Conservation (phyloP, 2,888 invertebrate genomes). For the Macroteleia sp. region DNA sequence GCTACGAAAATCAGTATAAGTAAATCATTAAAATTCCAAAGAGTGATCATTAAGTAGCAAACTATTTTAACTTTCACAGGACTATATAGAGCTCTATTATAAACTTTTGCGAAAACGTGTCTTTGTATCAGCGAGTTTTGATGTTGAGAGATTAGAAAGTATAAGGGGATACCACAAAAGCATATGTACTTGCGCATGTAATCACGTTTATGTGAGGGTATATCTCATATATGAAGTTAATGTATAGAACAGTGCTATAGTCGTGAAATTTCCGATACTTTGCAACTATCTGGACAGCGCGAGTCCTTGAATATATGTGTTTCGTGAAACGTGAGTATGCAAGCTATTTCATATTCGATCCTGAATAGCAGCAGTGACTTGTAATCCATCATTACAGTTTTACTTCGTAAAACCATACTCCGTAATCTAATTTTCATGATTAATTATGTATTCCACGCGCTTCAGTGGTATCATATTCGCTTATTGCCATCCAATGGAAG, state of each 20-base stretch:
- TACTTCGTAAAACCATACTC: slow-evolving; percentile 27
- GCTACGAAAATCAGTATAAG: no score
- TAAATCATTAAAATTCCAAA: slow-evolving; percentile 35
- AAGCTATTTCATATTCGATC: slow-evolving; percentile 53
- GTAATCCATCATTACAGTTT: slow-evolving; percentile 58
- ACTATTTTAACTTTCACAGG: slow-evolving; percentile 23
- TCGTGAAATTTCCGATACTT: slow-evolving; percentile 55
- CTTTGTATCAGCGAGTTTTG: slow-evolving; percentile 38
- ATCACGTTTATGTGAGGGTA: slow-evolving; percentile 36
- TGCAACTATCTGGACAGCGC: slow-evolving; percentile 40
- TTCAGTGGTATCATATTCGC: slow-evolving; percentile 25
- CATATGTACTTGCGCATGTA: slow-evolving; percentile 19
- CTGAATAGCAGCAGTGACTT: slow-evolving; percentile 45
- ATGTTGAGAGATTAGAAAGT: slow-evolving; percentile 48
- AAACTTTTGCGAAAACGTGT: slow-evolving; percentile 27
- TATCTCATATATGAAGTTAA: slow-evolving; percentile 25
- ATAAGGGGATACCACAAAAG: slow-evolving; percentile 36
- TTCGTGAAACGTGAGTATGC: slow-evolving; percentile 31
- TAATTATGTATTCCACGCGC: slow-evolving; percentile 45
- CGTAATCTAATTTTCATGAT: slow-evolving; percentile 50
- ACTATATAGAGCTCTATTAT: slow-evolving; percentile 34
- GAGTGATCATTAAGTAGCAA: slow-evolving; percentile 2
- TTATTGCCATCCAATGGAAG: slow-evolving; percentile 9
- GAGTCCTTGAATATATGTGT: background rate
- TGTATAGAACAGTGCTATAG: slow-evolving; percentile 33